Conservation (phyloP, 2,888 invertebrate genomes). For the Ornithoptera alexandrae region DNA sequence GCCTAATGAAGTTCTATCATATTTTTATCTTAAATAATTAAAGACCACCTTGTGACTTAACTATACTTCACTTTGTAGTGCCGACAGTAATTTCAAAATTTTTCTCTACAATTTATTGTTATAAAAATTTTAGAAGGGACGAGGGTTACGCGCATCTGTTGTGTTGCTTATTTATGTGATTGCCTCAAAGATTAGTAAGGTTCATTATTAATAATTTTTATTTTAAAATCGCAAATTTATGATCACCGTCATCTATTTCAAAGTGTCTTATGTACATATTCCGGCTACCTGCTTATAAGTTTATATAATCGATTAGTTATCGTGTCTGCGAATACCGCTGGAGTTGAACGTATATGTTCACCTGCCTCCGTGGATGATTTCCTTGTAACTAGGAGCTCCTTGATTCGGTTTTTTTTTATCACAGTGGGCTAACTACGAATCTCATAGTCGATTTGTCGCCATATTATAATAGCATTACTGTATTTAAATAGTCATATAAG, state of each 20-base stretch:
- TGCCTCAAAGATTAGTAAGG: conserved; percentile 59
- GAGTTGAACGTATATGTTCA: too few species aligned
- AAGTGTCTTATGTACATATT: conserved; percentile 33
- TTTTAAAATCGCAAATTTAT: conserved; percentile 72
- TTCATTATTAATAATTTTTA: conserved; percentile 53
- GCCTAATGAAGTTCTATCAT: conserved; percentile 70
- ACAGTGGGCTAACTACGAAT: too few species aligned
- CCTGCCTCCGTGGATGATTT: too few species aligned
- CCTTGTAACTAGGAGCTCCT: too few species aligned
- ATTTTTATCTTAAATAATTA: conserved; percentile 72
- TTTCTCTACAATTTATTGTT: conserved; percentile 66
- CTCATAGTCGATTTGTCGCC: too few species aligned
- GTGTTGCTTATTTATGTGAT: conserved; percentile 72
- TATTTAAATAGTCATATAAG: too few species aligned
- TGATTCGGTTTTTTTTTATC: too few species aligned
- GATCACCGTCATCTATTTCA: conserved; percentile 54
- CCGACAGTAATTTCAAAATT: conserved; percentile 57
- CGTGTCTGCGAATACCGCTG: neutral
- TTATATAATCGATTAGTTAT: conserved; percentile 29
- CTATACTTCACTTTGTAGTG: conserved; percentile 66
- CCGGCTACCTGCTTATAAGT: conserved; percentile 38
- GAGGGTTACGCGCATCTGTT: conserved; percentile 65
- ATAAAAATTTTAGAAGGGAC: conserved; percentile 58
- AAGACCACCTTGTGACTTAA: conserved; percentile 66
- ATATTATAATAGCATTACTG: too few species aligned